Base-by-base conservation (phyloP, 1,140 invertebrate genomes). In the Listronotus bonariensis region DNA sequence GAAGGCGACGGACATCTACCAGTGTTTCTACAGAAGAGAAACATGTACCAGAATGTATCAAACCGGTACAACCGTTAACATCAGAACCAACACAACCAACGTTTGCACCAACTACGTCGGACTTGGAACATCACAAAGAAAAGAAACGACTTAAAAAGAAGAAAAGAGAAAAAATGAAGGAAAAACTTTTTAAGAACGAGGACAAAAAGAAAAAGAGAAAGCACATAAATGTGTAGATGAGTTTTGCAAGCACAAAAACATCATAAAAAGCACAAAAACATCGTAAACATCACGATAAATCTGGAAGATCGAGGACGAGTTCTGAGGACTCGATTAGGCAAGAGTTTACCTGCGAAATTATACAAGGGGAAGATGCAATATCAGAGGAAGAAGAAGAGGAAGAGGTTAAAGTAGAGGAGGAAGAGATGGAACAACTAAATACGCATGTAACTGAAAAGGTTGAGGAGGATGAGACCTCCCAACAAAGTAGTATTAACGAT, bases 261-360 rank as follows among this genome's bases (percentile, higher is more conserved):
- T 69, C 87, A 89, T 69, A 88, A 89, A 72, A 90, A 89, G 73
- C 87, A 89, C 64, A 86, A 87, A 90, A 91, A 79, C 90, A 92
- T 74, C 86, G 88, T 68, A 90, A 90, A 69, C 86, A 90, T 72
- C 88, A 89, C 54, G 80, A 75, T 18, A 78, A 78, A 60, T 72
- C 80, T 55, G 72, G 81, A 78, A 70, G 78, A 74, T 17, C 77
- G 78, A 15, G 53, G 15, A 55, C 38, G 34, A 45, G n/a, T 38
- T 49, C 26, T 40, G 53, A 55, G 43, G 34, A 40, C 42, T 41
- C 56, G 12, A 15, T 20, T 0, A 40, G 58, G 12, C 68, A 71
- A 42, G 69, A 61, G 26, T 66, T 46, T 48, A 41, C 40, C 1
- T 55, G 65, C 7, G 65, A 69, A n/a, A 67, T 62, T 38, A 57